phyloP scores from a whole-genome alignment of 2,113 vertebrate species.

The Callocephalon fimbriatum region DNA sequence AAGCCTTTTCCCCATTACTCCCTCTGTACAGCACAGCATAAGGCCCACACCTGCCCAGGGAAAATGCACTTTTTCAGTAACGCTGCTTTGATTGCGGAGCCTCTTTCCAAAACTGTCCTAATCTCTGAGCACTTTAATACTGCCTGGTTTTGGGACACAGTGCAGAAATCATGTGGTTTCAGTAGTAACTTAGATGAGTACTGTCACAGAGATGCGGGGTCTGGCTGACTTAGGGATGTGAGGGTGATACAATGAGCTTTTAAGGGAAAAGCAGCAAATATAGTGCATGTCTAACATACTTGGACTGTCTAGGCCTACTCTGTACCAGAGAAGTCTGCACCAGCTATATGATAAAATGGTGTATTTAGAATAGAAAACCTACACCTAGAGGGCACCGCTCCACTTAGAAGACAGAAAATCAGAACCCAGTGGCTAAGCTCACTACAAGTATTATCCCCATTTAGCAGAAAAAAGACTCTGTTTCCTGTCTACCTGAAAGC shows the following conservation, averaged over 20 bases:
- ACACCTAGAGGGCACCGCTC: neutral
- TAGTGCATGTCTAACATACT: neutral
- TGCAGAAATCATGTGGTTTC: neutral
- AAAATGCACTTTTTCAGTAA: neutral
- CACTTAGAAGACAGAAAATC: neutral
- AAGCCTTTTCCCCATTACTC: neutral
- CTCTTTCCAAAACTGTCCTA: neutral
- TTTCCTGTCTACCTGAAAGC: neutral
- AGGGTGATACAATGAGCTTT: neutral
- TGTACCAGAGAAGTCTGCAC: neutral
- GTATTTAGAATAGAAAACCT: neutral
- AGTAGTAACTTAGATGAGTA: neutral
- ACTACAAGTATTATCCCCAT: accelerated
- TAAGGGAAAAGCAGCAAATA: neutral
- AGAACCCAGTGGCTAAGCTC: neutral
- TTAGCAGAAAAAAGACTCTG: neutral
- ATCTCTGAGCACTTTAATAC: neutral
- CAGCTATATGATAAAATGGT: neutral
- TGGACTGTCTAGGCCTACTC: neutral
- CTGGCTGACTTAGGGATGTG: neutral
- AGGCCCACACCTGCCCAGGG: too few species aligned
- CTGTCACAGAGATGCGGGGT: neutral
- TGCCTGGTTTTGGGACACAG: neutral
- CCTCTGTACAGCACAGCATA: neutral
- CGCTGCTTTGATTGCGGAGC: neutral